A percentile compares a stretch with the other conserved stretches of the same genome.
Evolutionary conservation across 2,113 vertebrate genomes (phyloP).

Genomic region (Albula glossodonta): DNA sequence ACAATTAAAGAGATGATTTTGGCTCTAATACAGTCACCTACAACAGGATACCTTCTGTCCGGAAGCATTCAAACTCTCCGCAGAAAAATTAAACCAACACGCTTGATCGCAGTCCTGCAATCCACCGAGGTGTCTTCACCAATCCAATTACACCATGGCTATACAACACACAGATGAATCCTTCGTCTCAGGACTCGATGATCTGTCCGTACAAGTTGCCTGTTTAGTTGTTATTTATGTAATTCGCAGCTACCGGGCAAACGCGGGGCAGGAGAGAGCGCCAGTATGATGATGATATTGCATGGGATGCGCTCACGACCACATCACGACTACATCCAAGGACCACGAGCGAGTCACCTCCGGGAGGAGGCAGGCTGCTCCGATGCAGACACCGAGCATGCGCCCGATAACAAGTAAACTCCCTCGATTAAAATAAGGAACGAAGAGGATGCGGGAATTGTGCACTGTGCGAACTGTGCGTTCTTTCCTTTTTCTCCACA

Average conservation of each 20-base stretch:
- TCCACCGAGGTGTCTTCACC: slow-evolving; percentile 5
- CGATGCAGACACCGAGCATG: not conserved
- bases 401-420: slow-evolving; percentile 9
- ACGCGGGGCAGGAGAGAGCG: not conserved
- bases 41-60: slow-evolving; percentile 1
- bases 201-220: not conserved
- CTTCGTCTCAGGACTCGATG: not conserved
- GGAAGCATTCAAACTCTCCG: slow-evolving; percentile 1
- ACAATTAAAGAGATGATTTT: not conserved
- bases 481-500: not conserved
- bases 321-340: slow-evolving; percentile 8
- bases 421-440: not conserved
- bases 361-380: not conserved
- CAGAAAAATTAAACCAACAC: slow-evolving; percentile 7
- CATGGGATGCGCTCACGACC: not conserved
- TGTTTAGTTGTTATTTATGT: not conserved
- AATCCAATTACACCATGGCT: not conserved
- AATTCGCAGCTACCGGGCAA: not conserved
- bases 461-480: not conserved
- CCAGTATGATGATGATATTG: not conserved
- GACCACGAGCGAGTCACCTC: slow-evolving; percentile 4
- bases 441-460: not conserved
- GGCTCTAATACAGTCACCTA: not conserved
- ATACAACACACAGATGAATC: not conserved
- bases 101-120: slow-evolving; percentile 3